These are phyloP conservation scores for Cyclophora albipunctata DNA, from an alignment of 2,888 invertebrate species.

Conservation along the genomic window DNA sequence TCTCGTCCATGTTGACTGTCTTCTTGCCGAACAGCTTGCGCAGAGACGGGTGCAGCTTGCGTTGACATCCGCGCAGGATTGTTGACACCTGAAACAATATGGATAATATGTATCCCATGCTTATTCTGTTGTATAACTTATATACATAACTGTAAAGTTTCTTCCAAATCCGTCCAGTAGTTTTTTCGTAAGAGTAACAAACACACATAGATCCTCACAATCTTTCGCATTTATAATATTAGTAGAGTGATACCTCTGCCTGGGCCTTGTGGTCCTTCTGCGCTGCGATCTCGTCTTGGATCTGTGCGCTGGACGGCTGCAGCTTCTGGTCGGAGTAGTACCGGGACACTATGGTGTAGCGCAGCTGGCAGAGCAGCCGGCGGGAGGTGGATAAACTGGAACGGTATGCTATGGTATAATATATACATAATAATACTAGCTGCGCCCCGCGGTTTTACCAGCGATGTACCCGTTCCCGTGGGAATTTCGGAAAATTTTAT, in stretches of 20 bases:
- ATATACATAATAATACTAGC: no score
- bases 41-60: constrained; percentile 83
- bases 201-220: no score
- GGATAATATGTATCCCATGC: no score
- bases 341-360: constrained; percentile 50
- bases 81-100: constrained; percentile 38
- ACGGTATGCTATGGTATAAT: background rate
- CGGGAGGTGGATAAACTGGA: constrained; percentile 51
- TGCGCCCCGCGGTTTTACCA: no score
- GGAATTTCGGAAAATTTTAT: no score
- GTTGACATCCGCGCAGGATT: constrained; percentile 56
- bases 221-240: no score
- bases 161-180: no score
- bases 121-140: no score
- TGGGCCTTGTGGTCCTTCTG: constrained; percentile 49
- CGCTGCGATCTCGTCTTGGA: constrained; percentile 49
- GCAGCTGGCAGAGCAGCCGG: constrained; percentile 51
- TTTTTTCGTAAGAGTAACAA: no score
- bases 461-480: no score
- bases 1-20: constrained; percentile 64
- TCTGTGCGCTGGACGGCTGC: constrained; percentile 37
- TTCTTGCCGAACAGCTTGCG: constrained; percentile 81
- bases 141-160: no score
- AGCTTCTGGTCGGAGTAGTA: constrained; percentile 56
- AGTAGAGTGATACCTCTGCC: constrained; percentile 35